Conservation (phyloP, 2,113 vertebrate species). For the Genyomyrus donnyi region DNA sequence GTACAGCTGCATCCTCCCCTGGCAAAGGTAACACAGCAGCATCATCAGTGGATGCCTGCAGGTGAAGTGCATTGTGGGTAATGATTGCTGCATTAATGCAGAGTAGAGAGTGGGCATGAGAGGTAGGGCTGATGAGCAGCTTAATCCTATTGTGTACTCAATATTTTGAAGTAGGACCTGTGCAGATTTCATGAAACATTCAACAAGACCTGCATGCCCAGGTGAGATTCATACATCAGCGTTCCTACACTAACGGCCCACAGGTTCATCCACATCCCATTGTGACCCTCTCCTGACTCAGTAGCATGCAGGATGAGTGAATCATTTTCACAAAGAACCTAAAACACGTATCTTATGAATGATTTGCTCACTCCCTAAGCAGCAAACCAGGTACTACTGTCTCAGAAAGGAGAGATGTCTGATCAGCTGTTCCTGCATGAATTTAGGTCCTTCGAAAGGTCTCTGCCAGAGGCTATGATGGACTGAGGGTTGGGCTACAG, state of each 20-base stretch:
- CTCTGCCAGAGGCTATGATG: not conserved
- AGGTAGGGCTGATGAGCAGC: not conserved
- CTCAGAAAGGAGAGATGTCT: not conserved
- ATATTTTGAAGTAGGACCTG: not conserved
- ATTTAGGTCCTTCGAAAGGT: not conserved
- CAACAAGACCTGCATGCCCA: not conserved
- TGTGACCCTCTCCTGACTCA: not conserved
- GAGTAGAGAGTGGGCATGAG: not conserved
- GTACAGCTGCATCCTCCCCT: not conserved
- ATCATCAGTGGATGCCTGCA: not conserved
- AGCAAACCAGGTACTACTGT: not conserved
- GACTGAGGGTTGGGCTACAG: not conserved
- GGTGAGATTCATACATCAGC: not conserved
- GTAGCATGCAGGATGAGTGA: not conserved
- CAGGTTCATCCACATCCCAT: not conserved
- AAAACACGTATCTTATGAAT: not conserved
- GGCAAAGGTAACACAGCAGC: not conserved
- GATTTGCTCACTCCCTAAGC: not conserved
- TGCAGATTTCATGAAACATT: not conserved
- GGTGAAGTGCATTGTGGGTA: not conserved
- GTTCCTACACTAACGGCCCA: not conserved
- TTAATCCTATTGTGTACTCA: not conserved
- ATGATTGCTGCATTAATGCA: not conserved
- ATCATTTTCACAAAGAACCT: not conserved
- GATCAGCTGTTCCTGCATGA: not conserved